Evolutionary conservation across 2,797 vertebrate species (phyloP), one percentile per base, ranked within the genome.

Genomic region (Adrianichthys oophorus): DNA sequence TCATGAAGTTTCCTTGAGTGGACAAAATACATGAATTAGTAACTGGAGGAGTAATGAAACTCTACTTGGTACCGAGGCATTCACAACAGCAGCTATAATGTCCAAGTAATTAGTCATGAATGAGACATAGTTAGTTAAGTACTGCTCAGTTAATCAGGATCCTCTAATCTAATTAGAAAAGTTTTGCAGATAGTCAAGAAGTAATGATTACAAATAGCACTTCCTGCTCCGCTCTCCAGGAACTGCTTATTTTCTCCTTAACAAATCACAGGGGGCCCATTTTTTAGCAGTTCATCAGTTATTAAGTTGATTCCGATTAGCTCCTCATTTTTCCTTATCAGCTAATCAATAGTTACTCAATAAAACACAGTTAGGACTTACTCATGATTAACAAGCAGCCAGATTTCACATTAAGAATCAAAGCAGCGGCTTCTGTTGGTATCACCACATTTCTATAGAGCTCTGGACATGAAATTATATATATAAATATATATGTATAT

Each of bases 21-120:
- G 23, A 23, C 21, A 19, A 26, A 41, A 62, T 55, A 37, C 32
- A 13, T 37, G 18, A 26, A 19, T 23, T 15, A 40, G 15, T 48
- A 49, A 37, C 13, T 7, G 48, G 47, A 41, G 44, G 14, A 46
- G 48, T 51, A 41, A 56, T 51, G 54, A 41, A 12, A 17, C 23
- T 45, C 49, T 37, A 48, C 44, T 54, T 32, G 37, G 45, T 32
- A 12, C 18, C 13, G 7, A 16, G 44, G 40, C 16, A 50, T 44
- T 6, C 41, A 40, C 16, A 19, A 50, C 48, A 40, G 42, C 59
- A 56, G 47, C 32, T 44, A 16, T 18, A 49, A 46, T 52, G 54
- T 52, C 41, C 18, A 15, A 45, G 42, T 45, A 56, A 56, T 65
- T 46, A 44, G 23, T 45, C 26, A 46, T 17, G 17, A 51, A 29